A percentile compares a stretch with the other conserved stretches of the same genome.
Conservation (phyloP, 2,113 vertebrate genomes). For the Coreoperca whiteheadi region DNA sequence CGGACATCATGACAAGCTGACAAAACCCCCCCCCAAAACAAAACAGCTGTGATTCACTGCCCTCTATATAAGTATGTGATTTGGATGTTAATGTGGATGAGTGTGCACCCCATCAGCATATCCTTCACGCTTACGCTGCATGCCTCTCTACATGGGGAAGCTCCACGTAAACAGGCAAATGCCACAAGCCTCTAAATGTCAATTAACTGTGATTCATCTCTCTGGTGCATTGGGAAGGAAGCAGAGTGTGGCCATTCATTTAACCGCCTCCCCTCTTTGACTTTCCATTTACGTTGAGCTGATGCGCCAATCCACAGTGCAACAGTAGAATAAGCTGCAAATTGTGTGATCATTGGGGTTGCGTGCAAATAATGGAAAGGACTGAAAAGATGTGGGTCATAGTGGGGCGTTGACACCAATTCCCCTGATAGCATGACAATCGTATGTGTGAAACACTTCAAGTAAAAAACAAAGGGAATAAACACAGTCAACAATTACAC, state of each 20-base stretch:
- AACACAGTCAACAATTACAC: not conserved
- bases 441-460: not conserved
- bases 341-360: conserved; percentile 41
- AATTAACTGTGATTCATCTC: conserved; percentile 76
- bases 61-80: conserved; percentile 35
- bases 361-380: conserved; percentile 39
- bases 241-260: conserved; percentile 52
- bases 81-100: conserved; percentile 59
- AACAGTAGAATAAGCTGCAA: conserved; percentile 21
- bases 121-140: conserved; percentile 41
- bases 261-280: conserved; percentile 49
- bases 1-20: conserved; percentile 44
- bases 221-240: conserved; percentile 40
- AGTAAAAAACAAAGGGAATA: not conserved
- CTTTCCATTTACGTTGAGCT: conserved; percentile 36
- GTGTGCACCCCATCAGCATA: conserved; percentile 55
- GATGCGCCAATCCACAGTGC: conserved; percentile 12
- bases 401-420: conserved; percentile 45
- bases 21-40: conserved; percentile 29
- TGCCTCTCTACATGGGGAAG: conserved; percentile 31
- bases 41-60: conserved; percentile 54
- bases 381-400: conserved; percentile 37
- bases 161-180: conserved; percentile 71
- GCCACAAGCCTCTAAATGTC: conserved; percentile 79
- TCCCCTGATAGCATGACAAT: conserved; percentile 12